These are phyloP conservation scores for Tachysurus vachellii DNA, from an alignment of 2,113 vertebrate genomes.

Conservation along the genomic window DNA sequence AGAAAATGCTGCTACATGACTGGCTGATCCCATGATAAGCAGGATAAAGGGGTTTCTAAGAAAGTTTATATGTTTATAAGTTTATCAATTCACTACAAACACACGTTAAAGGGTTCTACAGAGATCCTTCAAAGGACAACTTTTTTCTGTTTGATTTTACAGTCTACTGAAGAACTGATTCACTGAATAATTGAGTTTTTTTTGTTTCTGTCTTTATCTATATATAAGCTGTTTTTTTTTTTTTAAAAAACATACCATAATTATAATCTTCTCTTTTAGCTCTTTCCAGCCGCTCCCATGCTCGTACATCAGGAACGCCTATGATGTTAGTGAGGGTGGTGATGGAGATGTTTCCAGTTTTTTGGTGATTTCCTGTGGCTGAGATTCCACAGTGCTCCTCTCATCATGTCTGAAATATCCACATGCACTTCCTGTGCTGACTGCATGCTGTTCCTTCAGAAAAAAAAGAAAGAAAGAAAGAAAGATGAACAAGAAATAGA, in stretches of 20 bases:
- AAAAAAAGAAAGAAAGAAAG: not conserved
- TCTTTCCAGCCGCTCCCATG: not conserved
- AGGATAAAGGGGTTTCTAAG: not conserved
- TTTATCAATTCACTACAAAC: not conserved
- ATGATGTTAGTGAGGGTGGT: not conserved
- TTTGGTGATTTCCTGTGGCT: slow-evolving; percentile 10
- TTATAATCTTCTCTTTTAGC: not conserved
- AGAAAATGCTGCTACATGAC: not conserved
- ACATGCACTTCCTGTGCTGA: not conserved
- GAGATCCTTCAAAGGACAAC: not conserved
- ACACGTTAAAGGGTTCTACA: not conserved
- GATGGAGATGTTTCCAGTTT: not conserved
- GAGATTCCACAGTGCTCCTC: slow-evolving; percentile 7
- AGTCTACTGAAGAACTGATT: no score
- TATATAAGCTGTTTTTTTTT: not conserved
- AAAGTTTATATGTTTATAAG: not conserved
- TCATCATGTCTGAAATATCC: not conserved
- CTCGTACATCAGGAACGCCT: not conserved
- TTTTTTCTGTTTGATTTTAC: no score
- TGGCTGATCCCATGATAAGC: not conserved
- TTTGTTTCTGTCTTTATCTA: not conserved
- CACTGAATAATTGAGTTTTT: no score
- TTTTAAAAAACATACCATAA: not conserved
- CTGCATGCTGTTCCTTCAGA: not conserved
- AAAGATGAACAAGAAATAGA: not conserved